A percentile compares a stretch with the other conserved stretches of the same genome.
These are phyloP conservation scores for Adelosebastes latens DNA, from an alignment of 2,797 vertebrate species.

Conservation along the genomic window DNA sequence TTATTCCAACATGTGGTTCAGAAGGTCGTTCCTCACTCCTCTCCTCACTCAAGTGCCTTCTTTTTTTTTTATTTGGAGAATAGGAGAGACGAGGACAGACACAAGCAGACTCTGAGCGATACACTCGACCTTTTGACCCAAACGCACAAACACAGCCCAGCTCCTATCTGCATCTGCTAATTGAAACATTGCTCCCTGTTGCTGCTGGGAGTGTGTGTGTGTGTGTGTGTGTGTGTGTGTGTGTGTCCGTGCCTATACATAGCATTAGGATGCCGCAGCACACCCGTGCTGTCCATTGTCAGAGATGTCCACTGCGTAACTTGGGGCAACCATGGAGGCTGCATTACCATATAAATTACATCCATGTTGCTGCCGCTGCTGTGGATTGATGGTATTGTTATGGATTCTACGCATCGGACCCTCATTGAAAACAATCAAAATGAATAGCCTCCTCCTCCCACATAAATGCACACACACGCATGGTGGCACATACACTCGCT, in stretches of 20 bases:
- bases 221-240: slow-evolving; percentile 20
- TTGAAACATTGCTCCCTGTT: slow-evolving; percentile 64
- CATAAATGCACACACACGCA: slow-evolving; percentile 58
- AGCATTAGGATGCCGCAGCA: slow-evolving; percentile 71
- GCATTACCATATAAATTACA: slow-evolving; percentile 88
- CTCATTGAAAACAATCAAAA: slow-evolving; percentile 81
- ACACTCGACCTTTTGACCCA: slow-evolving; percentile 62
- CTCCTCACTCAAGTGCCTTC: slow-evolving; percentile 32
- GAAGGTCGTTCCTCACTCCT: slow-evolving; percentile 37
- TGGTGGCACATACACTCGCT: neutral
- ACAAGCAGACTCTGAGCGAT: slow-evolving; percentile 39
- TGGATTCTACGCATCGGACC: slow-evolving; percentile 75
- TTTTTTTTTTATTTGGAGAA: slow-evolving; percentile 12
- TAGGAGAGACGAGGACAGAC: slow-evolving; percentile 26
- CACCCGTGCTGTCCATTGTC: slow-evolving; percentile 70
- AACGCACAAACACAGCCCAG: slow-evolving; percentile 13
- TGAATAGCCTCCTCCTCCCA: slow-evolving; percentile 74
- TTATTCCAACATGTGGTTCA: slow-evolving; percentile 23
- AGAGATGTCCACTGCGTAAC: slow-evolving; percentile 74
- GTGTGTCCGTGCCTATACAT: slow-evolving; percentile 34
- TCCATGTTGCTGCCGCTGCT: slow-evolving; percentile 77
- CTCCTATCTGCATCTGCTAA: slow-evolving; percentile 61
- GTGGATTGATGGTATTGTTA: slow-evolving; percentile 84
- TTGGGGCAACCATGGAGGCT: slow-evolving; percentile 61
- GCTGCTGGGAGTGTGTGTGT: neutral